phyloP scores from a whole-genome alignment of 2,888 invertebrate species.

The Ganaspis brasiliensis region DNA sequence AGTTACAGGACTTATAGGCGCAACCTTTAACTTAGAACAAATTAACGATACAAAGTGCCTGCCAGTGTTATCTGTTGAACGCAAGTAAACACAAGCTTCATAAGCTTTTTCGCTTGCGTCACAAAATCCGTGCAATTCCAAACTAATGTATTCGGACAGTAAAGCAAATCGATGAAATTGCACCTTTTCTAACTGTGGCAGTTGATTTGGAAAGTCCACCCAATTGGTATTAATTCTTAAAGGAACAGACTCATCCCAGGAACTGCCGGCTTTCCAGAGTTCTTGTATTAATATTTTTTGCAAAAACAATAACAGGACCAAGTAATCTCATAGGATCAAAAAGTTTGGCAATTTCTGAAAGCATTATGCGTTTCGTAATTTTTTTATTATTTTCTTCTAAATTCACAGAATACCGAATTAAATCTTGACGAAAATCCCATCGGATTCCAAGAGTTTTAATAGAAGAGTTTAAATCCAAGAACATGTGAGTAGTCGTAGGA shows the following conservation, averaged over 20 bases:
- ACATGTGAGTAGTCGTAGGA: constrained; percentile 44
- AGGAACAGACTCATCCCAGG: constrained; percentile 59
- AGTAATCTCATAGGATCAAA: constrained; percentile 62
- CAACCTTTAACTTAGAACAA: constrained; percentile 54
- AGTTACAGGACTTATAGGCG: constrained; percentile 50
- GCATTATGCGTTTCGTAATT: constrained; percentile 53
- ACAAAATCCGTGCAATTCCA: constrained; percentile 60
- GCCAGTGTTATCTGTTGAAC: constrained; percentile 1
- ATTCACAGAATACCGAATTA: constrained; percentile 50
- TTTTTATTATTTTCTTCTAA: neutral
- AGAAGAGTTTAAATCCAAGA: constrained; percentile 13
- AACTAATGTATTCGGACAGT: neutral
- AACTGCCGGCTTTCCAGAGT: constrained; percentile 56
- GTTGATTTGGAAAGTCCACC: constrained; percentile 49
- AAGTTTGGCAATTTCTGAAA: constrained; percentile 60
- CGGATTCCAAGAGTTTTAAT: constrained; percentile 54
- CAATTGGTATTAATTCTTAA: constrained; percentile 50
- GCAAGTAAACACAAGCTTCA: constrained; percentile 43
- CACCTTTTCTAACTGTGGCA: constrained; percentile 52
- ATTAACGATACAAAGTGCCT: constrained; percentile 14
- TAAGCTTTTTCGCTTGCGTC: constrained; percentile 62
- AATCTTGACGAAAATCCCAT: constrained; percentile 53
- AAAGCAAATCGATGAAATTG: constrained; percentile 50
- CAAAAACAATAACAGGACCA: constrained; percentile 54
- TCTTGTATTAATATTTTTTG: constrained; percentile 60